phyloP scores from a whole-genome alignment of 2,113 vertebrate genomes.

The Petrocephalus zakoni region DNA sequence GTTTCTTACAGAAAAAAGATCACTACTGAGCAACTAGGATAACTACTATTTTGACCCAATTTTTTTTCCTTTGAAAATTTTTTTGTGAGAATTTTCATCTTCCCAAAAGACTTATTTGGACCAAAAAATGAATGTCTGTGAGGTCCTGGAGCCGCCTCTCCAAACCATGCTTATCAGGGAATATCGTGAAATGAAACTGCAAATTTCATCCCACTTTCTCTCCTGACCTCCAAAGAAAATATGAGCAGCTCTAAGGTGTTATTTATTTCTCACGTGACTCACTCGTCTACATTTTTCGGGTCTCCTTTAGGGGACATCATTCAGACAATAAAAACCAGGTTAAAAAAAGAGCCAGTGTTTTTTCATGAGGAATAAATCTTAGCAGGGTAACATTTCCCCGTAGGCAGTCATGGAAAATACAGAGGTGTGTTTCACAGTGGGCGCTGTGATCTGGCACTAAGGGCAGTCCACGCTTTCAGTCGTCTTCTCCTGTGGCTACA shows the following conservation, averaged over 20 bases:
- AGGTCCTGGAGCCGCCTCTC: neutral
- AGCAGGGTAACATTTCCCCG: neutral
- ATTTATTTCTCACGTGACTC: neutral
- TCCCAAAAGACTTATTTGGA: conserved; percentile 8
- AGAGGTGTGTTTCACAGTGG: neutral
- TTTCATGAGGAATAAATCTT: neutral
- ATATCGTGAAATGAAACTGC: neutral
- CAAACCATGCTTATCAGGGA: neutral
- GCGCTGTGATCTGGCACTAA: neutral
- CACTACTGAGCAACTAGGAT: neutral
- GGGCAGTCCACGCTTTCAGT: neutral
- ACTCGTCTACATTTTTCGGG: neutral
- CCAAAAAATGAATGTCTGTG: neutral
- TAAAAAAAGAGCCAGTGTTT: neutral
- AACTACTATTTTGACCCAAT: neutral
- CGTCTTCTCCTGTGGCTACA: neutral
- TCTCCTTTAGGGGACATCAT: neutral
- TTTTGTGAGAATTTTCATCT: conserved; percentile 1
- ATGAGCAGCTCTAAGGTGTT: neutral
- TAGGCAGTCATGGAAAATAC: neutral
- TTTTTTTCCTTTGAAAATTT: neutral
- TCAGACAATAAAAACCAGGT: neutral
- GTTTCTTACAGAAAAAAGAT: neutral
- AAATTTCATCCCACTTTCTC: neutral
- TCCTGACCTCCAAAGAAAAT: neutral